A percentile compares a stretch with the other conserved stretches of the same genome.
Conservation (phyloP, 2,113 vertebrate species). For the Dunckerocampus dactyliophorus region DNA sequence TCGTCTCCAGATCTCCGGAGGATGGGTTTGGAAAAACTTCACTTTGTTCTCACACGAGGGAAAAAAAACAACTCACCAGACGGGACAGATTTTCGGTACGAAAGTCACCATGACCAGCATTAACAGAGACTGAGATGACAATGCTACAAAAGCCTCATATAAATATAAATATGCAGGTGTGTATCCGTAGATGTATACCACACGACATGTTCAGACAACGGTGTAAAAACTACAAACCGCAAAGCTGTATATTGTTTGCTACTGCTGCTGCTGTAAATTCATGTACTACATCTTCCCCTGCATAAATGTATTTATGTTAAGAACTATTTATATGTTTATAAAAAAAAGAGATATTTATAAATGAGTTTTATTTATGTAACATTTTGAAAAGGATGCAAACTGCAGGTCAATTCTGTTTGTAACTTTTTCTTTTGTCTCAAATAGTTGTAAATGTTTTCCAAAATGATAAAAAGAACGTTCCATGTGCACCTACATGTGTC, state of each 20-base stretch:
- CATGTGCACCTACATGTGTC: conserved; percentile 61
- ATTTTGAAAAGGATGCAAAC: conserved; percentile 76
- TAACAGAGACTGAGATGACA: conserved; percentile 63
- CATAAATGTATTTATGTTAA: conserved; percentile 85
- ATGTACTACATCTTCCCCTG: conserved; percentile 73
- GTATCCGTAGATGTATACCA: conserved; percentile 59
- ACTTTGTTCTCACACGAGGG: conserved; percentile 62
- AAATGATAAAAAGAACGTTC: conserved; percentile 70
- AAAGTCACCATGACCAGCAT: conserved; percentile 63
- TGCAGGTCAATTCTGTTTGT: conserved; percentile 81
- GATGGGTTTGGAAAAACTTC: conserved; percentile 63
- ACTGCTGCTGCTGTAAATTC: conserved; percentile 78
- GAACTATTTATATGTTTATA: conserved; percentile 85
- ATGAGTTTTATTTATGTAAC: conserved; percentile 83
- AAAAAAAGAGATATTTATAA: conserved; percentile 83
- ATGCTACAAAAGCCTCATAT: conserved; percentile 55
- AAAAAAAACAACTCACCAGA: conserved; percentile 45
- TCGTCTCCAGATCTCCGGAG: conserved; percentile 56
- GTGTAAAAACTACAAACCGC: conserved; percentile 72
- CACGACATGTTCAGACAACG: conserved; percentile 53
- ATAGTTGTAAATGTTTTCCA: conserved; percentile 78
- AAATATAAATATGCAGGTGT: conserved; percentile 43
- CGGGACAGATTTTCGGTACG: conserved; percentile 67
- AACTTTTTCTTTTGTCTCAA: conserved; percentile 73
- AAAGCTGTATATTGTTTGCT: conserved; percentile 77